phyloP scores from a whole-genome alignment of 2,888 invertebrate genomes.

The Hirudinaria manillensis region DNA sequence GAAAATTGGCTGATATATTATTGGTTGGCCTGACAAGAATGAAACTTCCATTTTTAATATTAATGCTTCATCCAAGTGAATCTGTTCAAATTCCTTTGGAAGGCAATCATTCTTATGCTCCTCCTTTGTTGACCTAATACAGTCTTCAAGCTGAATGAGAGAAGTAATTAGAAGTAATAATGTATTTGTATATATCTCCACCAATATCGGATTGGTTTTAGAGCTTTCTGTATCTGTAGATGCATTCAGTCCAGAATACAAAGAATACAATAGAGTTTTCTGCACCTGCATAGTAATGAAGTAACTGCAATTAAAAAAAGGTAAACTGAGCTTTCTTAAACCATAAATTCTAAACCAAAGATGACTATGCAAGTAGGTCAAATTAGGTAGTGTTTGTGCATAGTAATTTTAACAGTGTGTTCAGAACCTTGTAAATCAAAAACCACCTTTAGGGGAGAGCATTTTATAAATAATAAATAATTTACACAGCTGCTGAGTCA shows the following conservation, averaged over 20 bases:
- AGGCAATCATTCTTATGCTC: conserved; percentile 11
- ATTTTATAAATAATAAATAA: no score
- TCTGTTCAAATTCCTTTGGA: conserved; percentile 27
- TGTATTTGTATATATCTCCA: conserved; percentile 13
- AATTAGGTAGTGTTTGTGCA: no score
- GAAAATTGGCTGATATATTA: conserved; percentile 72
- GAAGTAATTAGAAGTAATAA: conserved; percentile 11
- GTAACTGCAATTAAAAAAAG: not conserved
- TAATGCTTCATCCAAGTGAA: not conserved
- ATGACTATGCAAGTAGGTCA: no score
- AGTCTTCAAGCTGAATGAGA: conserved; percentile 25
- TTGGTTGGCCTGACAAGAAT: conserved; percentile 53
- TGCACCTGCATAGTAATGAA: conserved; percentile 59
- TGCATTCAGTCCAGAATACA: conserved; percentile 46
- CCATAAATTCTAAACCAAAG: not conserved
- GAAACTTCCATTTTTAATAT: not conserved
- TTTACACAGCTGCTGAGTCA: no score
- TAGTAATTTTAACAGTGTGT: no score
- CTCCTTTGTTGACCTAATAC: not conserved
- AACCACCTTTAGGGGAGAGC: no score
- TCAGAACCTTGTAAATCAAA: no score
- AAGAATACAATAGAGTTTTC: conserved; percentile 73
- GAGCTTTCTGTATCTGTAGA: not conserved
- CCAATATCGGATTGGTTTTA: not conserved
- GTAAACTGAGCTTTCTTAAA: not conserved